These are phyloP conservation scores for Cyanocitta stelleri DNA, from an alignment of 2,113 vertebrate genomes.

Conservation along the genomic window DNA sequence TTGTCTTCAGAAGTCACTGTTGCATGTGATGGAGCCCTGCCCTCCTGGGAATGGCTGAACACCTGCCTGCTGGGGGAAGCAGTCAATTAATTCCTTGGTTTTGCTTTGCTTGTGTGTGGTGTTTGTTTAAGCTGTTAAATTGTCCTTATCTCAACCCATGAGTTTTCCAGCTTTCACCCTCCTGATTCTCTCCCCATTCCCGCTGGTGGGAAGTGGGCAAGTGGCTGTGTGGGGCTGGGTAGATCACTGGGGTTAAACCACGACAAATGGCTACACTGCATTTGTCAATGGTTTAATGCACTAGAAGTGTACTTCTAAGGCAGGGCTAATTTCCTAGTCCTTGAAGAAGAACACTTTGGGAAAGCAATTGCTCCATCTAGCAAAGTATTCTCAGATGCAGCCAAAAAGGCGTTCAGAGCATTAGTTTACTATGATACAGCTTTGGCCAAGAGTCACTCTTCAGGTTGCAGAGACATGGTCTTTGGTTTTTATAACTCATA, in stretches of 20 bases:
- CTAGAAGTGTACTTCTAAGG: background rate
- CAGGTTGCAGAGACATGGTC: background rate
- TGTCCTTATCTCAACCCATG: background rate
- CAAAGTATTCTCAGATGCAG: background rate
- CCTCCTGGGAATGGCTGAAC: background rate
- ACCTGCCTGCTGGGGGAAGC: background rate
- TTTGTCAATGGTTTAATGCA: background rate
- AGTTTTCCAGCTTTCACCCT: background rate
- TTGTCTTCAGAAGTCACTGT: rapidly evolving
- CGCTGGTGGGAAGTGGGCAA: rapidly evolving
- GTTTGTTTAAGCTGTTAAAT: background rate
- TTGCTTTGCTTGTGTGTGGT: background rate
- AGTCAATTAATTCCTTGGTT: background rate
- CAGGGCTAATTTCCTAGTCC: background rate
- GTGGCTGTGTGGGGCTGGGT: background rate
- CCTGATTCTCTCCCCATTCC: background rate
- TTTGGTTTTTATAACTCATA: background rate
- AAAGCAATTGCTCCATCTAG: constrained; percentile 12
- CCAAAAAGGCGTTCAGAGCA: background rate
- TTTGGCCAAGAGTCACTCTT: background rate
- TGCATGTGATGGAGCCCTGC: too few relatives aligned
- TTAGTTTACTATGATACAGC: background rate
- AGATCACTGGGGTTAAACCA: background rate
- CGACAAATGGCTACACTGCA: background rate
- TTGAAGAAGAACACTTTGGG: background rate